Percentiles rank a stretch among this genome's conserved stretches.
Conservation (phyloP, 2,797 vertebrate genomes). For the Toxotes lorentzi region DNA sequence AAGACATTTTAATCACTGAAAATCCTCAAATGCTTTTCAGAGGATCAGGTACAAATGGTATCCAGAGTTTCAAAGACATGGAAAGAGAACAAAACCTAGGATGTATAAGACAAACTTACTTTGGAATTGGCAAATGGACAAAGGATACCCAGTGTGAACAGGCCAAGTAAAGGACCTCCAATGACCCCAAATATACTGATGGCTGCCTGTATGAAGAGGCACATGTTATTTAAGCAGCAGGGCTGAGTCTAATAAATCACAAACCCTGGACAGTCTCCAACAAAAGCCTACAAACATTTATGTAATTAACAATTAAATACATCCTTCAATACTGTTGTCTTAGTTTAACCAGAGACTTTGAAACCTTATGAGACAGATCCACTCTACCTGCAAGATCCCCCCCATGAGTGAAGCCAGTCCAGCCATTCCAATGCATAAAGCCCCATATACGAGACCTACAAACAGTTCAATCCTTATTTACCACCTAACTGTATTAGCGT, state of each 20-base stretch:
- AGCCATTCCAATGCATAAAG: conserved; percentile 93
- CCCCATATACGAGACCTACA: conserved; percentile 90
- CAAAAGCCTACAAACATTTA: background rate
- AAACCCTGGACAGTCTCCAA: background rate
- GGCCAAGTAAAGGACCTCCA: conserved; percentile 85
- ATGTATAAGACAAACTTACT: conserved; percentile 69
- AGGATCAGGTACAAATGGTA: background rate
- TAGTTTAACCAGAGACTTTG: background rate
- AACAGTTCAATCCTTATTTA: background rate
- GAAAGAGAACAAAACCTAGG: background rate
- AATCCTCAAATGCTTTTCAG: background rate
- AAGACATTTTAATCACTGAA: conserved; percentile 16
- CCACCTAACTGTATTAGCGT: background rate
- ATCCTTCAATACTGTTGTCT: background rate
- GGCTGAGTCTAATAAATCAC: background rate
- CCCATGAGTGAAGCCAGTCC: conserved; percentile 92
- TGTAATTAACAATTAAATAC: background rate
- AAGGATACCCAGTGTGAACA: conserved; percentile 84
- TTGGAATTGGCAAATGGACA: conserved; percentile 85
- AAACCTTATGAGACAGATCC: background rate
- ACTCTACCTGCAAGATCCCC: conserved; percentile 89
- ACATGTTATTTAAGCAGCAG: background rate
- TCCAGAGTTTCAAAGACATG: background rate
- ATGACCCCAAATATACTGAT: conserved; percentile 83
- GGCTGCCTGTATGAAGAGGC: conserved; percentile 72